phyloP scores from a whole-genome alignment of 2,113 vertebrate species.

The Leptobrachium ailaonicum region DNA sequence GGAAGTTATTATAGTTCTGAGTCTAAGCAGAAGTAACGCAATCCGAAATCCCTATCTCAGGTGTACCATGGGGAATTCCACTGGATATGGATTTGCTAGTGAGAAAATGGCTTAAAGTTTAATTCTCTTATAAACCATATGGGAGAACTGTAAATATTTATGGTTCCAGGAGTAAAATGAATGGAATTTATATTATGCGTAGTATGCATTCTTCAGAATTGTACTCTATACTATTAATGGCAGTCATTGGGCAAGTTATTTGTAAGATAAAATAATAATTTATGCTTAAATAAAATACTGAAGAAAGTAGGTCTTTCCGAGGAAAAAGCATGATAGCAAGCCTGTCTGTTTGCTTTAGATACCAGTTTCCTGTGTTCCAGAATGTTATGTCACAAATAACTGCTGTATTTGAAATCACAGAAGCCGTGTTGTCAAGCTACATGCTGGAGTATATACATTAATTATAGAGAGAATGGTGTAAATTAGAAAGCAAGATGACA shows the following conservation, averaged over 20 bases:
- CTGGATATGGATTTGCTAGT: conserved; percentile 15
- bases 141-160: background rate
- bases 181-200: too few species aligned
- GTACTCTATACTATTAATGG: background rate
- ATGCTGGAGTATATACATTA: conserved; percentile 36
- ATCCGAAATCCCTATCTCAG: conserved; percentile 33
- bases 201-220: background rate
- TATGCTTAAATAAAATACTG: background rate
- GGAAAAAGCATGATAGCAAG: background rate
- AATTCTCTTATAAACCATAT: background rate
- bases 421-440: conserved; percentile 30
- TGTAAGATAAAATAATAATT: background rate
- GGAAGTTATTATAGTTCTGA: conserved; percentile 30
- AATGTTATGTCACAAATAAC: conserved; percentile 34
- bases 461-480: conserved; percentile 41
- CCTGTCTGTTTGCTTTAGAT: too few species aligned
- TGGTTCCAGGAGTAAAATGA: background rate
- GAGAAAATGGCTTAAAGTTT: conserved; percentile 23
- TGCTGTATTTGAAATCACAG: conserved; percentile 37
- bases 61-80: conserved; percentile 1
- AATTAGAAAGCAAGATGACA: conserved; percentile 41
- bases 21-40: conserved; percentile 25
- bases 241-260: background rate
- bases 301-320: background rate
- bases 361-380: conserved; percentile 2